Evolutionary conservation across 1,140 invertebrate genomes (phyloP).

Genomic region (Procambarus virginalis): DNA sequence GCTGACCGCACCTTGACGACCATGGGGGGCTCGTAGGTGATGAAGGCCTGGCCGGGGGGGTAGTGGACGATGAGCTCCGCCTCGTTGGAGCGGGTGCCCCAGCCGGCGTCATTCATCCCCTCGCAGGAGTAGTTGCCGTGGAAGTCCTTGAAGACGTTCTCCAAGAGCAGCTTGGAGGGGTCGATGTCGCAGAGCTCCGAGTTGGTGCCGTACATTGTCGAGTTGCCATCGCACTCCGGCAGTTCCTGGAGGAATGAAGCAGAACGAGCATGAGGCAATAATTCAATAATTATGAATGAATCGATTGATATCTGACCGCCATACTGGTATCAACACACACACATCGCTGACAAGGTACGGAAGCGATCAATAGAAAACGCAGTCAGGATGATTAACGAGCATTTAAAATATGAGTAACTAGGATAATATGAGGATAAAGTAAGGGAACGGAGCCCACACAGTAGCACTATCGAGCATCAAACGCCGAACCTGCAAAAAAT

Average conservation of each 20-base stretch:
- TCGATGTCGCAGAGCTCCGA: constrained; percentile 85
- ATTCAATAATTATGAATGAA: no score
- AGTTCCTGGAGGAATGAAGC: background rate
- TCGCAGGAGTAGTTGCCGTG: constrained; percentile 95
- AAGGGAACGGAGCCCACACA: no score
- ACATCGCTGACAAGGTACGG: no score
- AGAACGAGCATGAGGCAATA: background rate
- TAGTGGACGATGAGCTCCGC: constrained; percentile 86
- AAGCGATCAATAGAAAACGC: no score
- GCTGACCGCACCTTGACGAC: constrained; percentile 87
- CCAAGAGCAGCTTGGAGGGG: constrained; percentile 86
- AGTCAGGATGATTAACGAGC: no score
- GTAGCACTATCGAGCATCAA: no score
- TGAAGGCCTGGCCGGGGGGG: constrained; percentile 83
- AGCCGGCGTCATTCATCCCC: constrained; percentile 89
- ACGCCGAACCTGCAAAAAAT: no score
- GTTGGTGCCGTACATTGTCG: constrained; percentile 47
- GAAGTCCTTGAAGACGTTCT: constrained; percentile 86
- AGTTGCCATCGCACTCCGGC: constrained; percentile 23
- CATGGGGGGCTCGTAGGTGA: constrained; percentile 82
- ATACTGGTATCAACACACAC: no score
- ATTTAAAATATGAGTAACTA: no score
- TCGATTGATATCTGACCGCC: no score
- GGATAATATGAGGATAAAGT: no score
- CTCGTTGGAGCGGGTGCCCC: constrained; percentile 84